Evolutionary conservation across 1,140 invertebrate species (phyloP).

Genomic region (Metopolophium dirhodum): DNA sequence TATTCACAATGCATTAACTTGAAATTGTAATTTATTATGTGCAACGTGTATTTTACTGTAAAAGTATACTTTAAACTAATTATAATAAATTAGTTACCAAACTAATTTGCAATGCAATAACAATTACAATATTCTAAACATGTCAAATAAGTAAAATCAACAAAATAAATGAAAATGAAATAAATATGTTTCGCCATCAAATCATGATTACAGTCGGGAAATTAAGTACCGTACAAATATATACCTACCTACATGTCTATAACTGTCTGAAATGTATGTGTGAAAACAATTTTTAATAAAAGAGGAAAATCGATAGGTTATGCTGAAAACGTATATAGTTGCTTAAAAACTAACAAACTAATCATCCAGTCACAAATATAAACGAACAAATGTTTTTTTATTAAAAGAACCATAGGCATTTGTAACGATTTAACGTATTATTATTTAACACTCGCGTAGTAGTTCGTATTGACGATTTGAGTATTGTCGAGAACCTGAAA

Average conservation of each 20-base stretch:
- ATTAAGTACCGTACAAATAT: background rate
- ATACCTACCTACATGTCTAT: background rate
- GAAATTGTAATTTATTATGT: conserved; percentile 15
- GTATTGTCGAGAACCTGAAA: background rate
- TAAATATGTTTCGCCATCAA: background rate
- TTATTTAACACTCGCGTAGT: no score
- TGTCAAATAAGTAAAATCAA: background rate
- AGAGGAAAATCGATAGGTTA: background rate
- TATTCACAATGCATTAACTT: conserved; percentile 16
- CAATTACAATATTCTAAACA: background rate
- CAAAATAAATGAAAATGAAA: background rate
- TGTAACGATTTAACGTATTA: background rate
- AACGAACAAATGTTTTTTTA: background rate
- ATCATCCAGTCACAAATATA: background rate
- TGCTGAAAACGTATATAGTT: background rate
- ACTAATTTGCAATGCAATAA: background rate
- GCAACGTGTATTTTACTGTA: conserved; percentile 4
- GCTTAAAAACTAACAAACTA: background rate
- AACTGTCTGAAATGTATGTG: background rate
- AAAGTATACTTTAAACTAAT: conserved; percentile 19
- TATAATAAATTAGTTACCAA: background rate
- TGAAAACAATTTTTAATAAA: background rate
- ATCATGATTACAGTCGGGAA: background rate
- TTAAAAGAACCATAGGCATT: background rate
- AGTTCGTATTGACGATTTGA: background rate